Evolutionary conservation across 1,140 invertebrate genomes (phyloP).

Genomic region (Drosophila nigrodunni): DNA sequence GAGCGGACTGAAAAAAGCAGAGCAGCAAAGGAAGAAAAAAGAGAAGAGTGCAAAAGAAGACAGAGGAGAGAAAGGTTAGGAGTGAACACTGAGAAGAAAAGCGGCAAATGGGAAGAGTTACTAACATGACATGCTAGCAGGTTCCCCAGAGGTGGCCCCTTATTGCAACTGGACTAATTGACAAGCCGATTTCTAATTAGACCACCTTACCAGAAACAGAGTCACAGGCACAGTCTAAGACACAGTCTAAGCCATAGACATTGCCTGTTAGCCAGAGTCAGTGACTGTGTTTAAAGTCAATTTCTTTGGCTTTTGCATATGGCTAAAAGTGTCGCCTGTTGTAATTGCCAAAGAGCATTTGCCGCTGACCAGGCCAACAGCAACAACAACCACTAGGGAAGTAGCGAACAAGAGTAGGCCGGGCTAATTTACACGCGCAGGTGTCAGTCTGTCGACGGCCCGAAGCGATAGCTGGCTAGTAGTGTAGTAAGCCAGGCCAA

Average conservation of each 20-base stretch:
- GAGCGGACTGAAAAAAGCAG: not conserved
- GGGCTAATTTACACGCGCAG: constrained; percentile 73
- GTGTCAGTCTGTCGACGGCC: constrained; percentile 56
- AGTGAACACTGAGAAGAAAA: not conserved
- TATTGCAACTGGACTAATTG: constrained; percentile 64
- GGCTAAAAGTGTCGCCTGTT: constrained; percentile 54
- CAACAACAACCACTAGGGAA: not conserved
- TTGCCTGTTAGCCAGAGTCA: not conserved
- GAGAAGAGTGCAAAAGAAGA: not conserved
- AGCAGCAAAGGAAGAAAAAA: not conserved
- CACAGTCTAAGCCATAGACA: not conserved
- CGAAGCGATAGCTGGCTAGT: constrained; percentile 6
- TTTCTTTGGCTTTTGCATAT: constrained; percentile 53
- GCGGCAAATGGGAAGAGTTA: constrained; percentile 30
- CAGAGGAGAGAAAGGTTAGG: not conserved
- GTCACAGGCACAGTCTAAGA: not conserved
- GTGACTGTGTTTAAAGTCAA: not conserved
- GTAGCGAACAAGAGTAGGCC: not conserved
- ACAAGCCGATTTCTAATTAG: constrained; percentile 84
- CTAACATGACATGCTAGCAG: constrained; percentile 57
- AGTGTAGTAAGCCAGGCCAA: constrained; percentile 1
- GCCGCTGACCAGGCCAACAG: constrained; percentile 10
- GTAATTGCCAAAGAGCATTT: constrained; percentile 16
- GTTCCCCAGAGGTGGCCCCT: constrained; percentile 22
- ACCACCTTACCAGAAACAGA: constrained; percentile 62